phyloP scores from a whole-genome alignment of 2,113 vertebrate species.

The Brienomyrus brachyistius region DNA sequence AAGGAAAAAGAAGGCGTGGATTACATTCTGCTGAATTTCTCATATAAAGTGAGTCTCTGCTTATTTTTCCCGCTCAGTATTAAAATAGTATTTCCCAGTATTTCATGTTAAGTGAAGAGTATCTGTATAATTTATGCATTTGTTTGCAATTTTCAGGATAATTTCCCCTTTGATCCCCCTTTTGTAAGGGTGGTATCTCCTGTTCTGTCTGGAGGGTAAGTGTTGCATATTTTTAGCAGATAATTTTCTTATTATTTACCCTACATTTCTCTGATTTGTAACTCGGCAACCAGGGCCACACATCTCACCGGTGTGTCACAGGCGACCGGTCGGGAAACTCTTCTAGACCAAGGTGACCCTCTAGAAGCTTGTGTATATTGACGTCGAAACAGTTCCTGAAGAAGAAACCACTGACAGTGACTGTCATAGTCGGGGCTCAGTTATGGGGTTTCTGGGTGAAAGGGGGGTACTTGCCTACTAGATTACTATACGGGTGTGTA shows the following conservation, averaged over 20 bases:
- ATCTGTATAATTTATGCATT: not conserved
- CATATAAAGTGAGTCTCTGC: conserved; percentile 82
- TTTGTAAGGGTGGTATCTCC: conserved; percentile 96
- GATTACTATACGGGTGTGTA: not conserved
- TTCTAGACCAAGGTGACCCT: not conserved
- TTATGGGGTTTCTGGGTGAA: not conserved
- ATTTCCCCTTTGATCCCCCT: conserved; percentile 95
- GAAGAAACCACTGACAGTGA: not conserved
- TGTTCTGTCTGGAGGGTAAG: conserved; percentile 95
- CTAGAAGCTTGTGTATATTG: not conserved
- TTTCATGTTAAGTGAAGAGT: not conserved
- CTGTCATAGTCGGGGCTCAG: not conserved
- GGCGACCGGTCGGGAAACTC: not conserved
- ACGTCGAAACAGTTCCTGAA: not conserved
- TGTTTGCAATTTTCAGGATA: conserved; percentile 71
- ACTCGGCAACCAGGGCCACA: not conserved
- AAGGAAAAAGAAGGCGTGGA: conserved; percentile 98
- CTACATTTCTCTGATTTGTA: not conserved
- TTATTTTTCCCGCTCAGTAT: not conserved
- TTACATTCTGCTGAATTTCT: conserved; percentile 97
- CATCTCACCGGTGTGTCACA: not conserved
- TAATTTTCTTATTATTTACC: not conserved
- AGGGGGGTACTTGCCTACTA: not conserved
- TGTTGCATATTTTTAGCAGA: conserved; percentile 26
- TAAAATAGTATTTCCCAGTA: not conserved